phyloP scores from a whole-genome alignment of 2,113 vertebrate genomes.

The Donacobius atricapilla region DNA sequence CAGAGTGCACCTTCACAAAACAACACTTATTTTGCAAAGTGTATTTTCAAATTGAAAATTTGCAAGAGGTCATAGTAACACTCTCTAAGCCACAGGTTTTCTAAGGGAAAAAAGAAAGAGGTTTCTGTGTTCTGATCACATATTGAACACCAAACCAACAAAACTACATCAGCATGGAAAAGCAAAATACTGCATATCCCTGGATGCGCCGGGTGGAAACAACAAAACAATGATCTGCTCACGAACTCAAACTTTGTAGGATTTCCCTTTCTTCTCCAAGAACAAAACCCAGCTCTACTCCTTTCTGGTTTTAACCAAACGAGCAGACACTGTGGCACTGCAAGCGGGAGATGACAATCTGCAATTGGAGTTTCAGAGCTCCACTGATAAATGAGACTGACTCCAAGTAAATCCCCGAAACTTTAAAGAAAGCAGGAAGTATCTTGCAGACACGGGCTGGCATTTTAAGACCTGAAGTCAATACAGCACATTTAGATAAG shows the following conservation, averaged over 20 bases:
- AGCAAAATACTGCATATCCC: background rate
- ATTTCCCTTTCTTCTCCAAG: background rate
- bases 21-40: background rate
- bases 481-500: background rate
- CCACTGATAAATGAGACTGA: background rate
- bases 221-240: background rate
- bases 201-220: background rate
- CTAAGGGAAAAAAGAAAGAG: background rate
- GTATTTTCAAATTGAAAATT: background rate
- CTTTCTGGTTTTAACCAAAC: background rate
- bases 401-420: background rate
- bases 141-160: background rate
- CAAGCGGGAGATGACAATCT: background rate
- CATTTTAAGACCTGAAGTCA: background rate
- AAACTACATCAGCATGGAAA: background rate
- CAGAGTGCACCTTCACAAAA: background rate
- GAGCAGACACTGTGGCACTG: background rate
- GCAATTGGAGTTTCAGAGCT: background rate
- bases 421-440: background rate
- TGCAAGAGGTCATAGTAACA: background rate
- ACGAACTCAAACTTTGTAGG: background rate
- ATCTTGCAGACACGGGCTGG: background rate
- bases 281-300: background rate
- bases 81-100: background rate
- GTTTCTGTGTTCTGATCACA: background rate